Conservation (phyloP, 1,140 invertebrate species). For the Nymphalis io region DNA sequence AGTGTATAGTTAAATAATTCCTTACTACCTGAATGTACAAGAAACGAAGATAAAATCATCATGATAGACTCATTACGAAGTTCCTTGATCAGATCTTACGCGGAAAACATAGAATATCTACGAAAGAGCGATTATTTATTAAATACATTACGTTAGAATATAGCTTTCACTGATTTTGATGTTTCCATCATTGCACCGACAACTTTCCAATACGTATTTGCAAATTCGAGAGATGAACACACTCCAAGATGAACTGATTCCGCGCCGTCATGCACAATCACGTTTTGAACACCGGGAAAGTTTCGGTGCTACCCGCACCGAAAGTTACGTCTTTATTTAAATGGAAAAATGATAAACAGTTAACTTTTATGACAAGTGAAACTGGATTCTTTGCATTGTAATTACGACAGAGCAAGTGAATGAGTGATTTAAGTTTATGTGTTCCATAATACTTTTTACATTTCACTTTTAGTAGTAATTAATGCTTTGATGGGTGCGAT, state of each 20-base stretch:
- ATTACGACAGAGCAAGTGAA: slow-evolving; percentile 28
- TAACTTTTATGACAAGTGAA: slow-evolving; percentile 41
- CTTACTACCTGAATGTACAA: slow-evolving; percentile 43
- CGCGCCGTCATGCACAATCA: slow-evolving; percentile 62
- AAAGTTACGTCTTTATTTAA: slow-evolving; percentile 27
- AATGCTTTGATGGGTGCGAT: neutral
- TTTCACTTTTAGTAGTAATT: slow-evolving; percentile 35
- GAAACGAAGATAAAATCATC: slow-evolving; percentile 27
- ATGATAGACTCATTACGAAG: neutral
- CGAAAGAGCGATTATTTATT: slow-evolving; percentile 9
- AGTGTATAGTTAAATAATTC: slow-evolving; percentile 50
- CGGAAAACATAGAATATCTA: slow-evolving; percentile 49
- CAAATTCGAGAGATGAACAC: slow-evolving; percentile 49
- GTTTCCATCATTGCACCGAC: slow-evolving; percentile 67
- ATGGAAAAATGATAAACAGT: slow-evolving; percentile 34
- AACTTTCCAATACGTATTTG: slow-evolving; percentile 70
- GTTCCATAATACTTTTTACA: slow-evolving; percentile 21
- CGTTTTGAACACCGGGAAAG: slow-evolving; percentile 34
- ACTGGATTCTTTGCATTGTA: slow-evolving; percentile 36
- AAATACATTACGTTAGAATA: slow-evolving; percentile 27
- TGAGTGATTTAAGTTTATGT: slow-evolving; percentile 27
- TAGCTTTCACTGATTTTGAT: slow-evolving; percentile 58
- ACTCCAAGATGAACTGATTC: slow-evolving; percentile 50
- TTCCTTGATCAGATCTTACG: slow-evolving; percentile 40
- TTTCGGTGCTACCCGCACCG: slow-evolving; percentile 10